A percentile compares a stretch with the other conserved stretches of the same genome.
Evolutionary conservation across 2,888 invertebrate genomes (phyloP).

Genomic region (Drosophila kokeensis): DNA sequence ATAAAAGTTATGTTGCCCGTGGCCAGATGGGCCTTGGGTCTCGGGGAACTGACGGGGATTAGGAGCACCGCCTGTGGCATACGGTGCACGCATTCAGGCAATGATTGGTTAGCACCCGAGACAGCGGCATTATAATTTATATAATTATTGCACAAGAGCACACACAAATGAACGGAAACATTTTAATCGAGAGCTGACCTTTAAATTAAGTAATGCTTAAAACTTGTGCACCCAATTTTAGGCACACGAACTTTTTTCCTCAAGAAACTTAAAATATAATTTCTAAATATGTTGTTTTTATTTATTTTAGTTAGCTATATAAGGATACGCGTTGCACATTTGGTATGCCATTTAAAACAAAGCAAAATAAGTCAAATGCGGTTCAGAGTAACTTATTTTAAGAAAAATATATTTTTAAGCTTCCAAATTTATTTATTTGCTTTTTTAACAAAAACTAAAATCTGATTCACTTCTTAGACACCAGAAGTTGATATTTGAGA

Average conservation of each 20-base stretch:
- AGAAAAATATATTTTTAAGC: neutral
- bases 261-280: neutral
- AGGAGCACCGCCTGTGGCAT: constrained; percentile 46
- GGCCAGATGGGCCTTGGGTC: constrained; percentile 4
- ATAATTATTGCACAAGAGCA: constrained; percentile 41
- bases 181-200: constrained; percentile 1
- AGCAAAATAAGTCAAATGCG: neutral
- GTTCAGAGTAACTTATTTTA: neutral
- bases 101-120: constrained; percentile 32
- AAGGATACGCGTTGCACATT: neutral
- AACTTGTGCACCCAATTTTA: neutral
- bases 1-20: constrained; percentile 63
- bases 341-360: neutral
- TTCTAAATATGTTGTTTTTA: neutral
- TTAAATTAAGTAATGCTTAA: constrained; percentile 4
- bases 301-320: neutral
- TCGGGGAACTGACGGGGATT: neutral
- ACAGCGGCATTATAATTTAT: constrained; percentile 45
- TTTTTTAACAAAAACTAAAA: neutral
- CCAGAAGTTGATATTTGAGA: neutral
- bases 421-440: neutral
- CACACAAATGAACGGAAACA: constrained; percentile 15
- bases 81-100: constrained; percentile 47
- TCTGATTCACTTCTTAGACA: neutral
- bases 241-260: neutral